A percentile compares a stretch with the other conserved stretches of the same genome.
Conservation (phyloP, 2,113 vertebrate species). For the Maccullochella peelii region DNA sequence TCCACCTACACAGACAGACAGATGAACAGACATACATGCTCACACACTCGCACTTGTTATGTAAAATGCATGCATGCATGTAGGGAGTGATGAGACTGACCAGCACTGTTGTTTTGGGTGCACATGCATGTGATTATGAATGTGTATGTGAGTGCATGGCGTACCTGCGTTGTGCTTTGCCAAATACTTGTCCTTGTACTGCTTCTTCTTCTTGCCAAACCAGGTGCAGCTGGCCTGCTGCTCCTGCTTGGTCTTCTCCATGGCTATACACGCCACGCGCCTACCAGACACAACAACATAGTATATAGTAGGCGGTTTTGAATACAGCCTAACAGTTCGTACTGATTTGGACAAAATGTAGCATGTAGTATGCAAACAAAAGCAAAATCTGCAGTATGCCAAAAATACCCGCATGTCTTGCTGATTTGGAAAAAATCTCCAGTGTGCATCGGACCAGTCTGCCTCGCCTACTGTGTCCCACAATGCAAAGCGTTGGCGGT, state of each 20-base stretch:
- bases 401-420: too few species aligned
- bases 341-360: too few species aligned
- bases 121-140: conserved; percentile 13
- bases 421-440: too few species aligned
- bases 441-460: too few species aligned
- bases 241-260: conserved; percentile 99
- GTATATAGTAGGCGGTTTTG: too few species aligned
- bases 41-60: neutral
- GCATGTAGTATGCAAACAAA: too few species aligned
- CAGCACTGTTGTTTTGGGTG: neutral
- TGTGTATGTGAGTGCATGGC: neutral
- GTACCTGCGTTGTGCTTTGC: conserved; percentile 99
- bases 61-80: neutral
- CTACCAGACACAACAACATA: conserved; percentile 82
- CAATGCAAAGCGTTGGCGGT: too few species aligned
- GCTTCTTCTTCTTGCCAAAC: conserved; percentile 99
- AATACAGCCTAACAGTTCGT: too few species aligned
- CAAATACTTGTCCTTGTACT: conserved; percentile 99
- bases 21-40: neutral
- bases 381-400: too few species aligned
- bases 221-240: conserved; percentile 99
- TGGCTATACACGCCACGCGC: conserved; percentile 98
- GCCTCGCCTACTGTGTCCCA: too few species aligned
- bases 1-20: conserved; percentile 5
- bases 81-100: neutral